A percentile compares a stretch with the other conserved stretches of the same genome.
Evolutionary conservation across 1,140 invertebrate genomes (phyloP).

Genomic region (Bombus terrestris): DNA sequence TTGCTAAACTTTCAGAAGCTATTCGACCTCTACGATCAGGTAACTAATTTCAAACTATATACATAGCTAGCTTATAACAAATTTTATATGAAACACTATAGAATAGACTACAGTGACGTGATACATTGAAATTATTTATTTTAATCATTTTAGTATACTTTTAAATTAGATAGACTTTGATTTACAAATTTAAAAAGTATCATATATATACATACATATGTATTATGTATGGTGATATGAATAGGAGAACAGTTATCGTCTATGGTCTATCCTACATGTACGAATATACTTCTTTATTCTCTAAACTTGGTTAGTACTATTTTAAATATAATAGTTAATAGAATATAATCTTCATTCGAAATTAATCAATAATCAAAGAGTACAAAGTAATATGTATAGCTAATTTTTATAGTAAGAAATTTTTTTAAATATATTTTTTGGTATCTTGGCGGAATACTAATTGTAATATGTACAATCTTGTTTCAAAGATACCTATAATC

Average conservation of each 20-base stretch:
- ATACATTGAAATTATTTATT: too few relatives aligned
- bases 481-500: neutral
- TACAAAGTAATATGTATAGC: neutral
- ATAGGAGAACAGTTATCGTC: too few relatives aligned
- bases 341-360: neutral
- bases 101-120: too few relatives aligned
- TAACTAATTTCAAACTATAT: conserved; percentile 49
- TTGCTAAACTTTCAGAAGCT: conserved; percentile 63
- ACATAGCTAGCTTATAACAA: neutral
- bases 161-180: neutral
- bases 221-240: too few relatives aligned
- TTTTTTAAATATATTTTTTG: neutral
- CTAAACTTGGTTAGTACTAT: neutral
- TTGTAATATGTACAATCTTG: neutral
- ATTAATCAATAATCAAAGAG: neutral
- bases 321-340: neutral
- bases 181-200: neutral
- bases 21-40: conserved; percentile 71
- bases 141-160: neutral
- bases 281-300: neutral
- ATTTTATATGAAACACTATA: neutral
- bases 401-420: neutral
- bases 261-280: too few relatives aligned
- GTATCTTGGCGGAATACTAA: neutral
- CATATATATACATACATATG: neutral